These are phyloP conservation scores for Lasiurus cinereus DNA, from an alignment of 2,113 vertebrate genomes.

Conservation along the genomic window DNA sequence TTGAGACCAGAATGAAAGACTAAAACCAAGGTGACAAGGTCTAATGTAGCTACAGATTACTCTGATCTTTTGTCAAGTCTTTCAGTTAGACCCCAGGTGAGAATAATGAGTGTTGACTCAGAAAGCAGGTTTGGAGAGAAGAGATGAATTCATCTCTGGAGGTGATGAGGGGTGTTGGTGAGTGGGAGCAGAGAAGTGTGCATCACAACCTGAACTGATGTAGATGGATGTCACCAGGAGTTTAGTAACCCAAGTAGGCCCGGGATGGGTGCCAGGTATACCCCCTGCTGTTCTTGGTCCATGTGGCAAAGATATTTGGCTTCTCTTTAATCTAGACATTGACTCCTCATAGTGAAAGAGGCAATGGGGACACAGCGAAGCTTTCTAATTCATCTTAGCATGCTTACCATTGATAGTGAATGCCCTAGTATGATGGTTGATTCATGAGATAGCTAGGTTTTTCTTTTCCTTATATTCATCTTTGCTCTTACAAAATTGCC, in stretches of 20 bases:
- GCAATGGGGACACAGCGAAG: background rate
- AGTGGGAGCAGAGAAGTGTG: background rate
- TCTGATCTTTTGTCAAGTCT: slow-evolving; percentile 11
- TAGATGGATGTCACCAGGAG: background rate
- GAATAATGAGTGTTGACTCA: slow-evolving; percentile 10
- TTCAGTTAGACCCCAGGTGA: slow-evolving; percentile 1
- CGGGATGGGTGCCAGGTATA: background rate
- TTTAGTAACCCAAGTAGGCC: background rate
- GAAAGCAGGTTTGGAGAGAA: background rate
- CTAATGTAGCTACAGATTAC: background rate
- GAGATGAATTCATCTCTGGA: background rate
- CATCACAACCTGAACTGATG: too few relatives aligned
- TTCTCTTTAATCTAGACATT: background rate
- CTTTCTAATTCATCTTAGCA: background rate
- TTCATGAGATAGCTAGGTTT: background rate
- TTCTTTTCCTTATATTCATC: slow-evolving; percentile 29
- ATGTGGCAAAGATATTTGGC: background rate
- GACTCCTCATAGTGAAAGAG: background rate
- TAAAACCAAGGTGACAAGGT: background rate
- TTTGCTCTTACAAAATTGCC: slow-evolving; percentile 39
- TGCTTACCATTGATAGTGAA: background rate
- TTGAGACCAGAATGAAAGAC: background rate
- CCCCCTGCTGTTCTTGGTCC: background rate
- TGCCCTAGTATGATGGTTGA: background rate
- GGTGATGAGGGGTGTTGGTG: background rate